Base-by-base conservation (phyloP, 2,113 vertebrate species). In the Cyprinodon brontotheroides region DNA sequence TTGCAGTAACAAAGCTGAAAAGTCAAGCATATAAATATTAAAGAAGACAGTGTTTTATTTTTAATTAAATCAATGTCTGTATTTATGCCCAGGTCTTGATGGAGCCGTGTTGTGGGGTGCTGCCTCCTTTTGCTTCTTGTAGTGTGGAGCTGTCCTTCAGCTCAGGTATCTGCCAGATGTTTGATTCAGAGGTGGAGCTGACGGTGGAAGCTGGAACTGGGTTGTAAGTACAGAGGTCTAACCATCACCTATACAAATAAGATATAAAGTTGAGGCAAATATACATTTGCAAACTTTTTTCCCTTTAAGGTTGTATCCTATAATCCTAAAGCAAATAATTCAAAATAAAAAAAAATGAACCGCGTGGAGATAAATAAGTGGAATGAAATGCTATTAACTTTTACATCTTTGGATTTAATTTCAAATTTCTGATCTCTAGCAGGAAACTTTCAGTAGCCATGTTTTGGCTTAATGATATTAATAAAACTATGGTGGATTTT, bases 141-240 rank as follows among this genome's bases (percentile, higher is more conserved):
- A 82, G 4, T 1, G 94, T 98, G 70, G 85, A 88, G 0, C 15
- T 99, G 63, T 38, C 92, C 57, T 95, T 99, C 75, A 91, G 72
- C 36, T 92, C 97, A 0, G 0, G 2, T 9, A 72, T 9, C 63
- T 95, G 93, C 82, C 96, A 93, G 81, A 90, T 60, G 7, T 93
- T 97, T 72, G 92, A 96, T 65, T 95, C 96, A 0, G 89, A 96
- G 12, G 87, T 99, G 68, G 90, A 96, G 85, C 86, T 99, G 65
- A 81, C 86, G 0, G 97, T 99, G 68, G 93, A 95, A 72, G 92
- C 96, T 0, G 97, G 97, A 43, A 78, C 84, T 60, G 92, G 93
- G 85, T 96, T 96, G 98, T 99, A 78, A 36, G 47, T 50, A 74
- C 17, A n/a, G 50, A 57, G 20, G 13, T 53, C 15, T 20, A 53